Evolutionary conservation across 2,888 invertebrate species (phyloP).

Genomic region (Leistus spinibarbis): DNA sequence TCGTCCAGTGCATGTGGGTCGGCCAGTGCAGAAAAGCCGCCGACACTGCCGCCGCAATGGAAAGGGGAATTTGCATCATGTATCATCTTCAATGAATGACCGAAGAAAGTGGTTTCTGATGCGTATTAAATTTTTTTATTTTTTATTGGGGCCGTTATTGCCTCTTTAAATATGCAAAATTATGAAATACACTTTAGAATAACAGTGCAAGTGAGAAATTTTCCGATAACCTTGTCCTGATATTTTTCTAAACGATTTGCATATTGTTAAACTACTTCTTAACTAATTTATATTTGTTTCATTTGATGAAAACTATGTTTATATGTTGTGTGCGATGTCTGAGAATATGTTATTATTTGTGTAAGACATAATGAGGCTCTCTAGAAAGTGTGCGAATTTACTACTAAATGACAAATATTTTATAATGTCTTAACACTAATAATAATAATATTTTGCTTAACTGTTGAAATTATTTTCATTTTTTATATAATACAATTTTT

Average conservation of each 20-base stretch:
- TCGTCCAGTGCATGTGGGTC: not conserved
- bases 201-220: not conserved
- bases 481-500: too few relatives aligned
- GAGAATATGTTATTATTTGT: not conserved
- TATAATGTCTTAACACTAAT: not conserved
- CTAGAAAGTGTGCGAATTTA: constrained; percentile 1
- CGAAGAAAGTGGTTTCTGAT: not conserved
- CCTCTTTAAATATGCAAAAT: not conserved
- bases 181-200: not conserved
- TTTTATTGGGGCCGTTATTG: not conserved
- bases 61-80: not conserved
- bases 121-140: not conserved
- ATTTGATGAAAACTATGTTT: not conserved
- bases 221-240: not conserved
- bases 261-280: not conserved
- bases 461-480: not conserved
- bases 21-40: not conserved
- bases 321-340: not conserved
- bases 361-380: not conserved
- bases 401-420: not conserved
- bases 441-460: not conserved
- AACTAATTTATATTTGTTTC: not conserved
- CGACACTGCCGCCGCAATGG: not conserved
- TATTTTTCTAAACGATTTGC: not conserved
- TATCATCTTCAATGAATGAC: constrained; percentile 6